A percentile compares a stretch with the other conserved stretches of the same genome.
These are phyloP conservation scores for Ceratosolen solmsi DNA, from an alignment of 1,140 invertebrate genomes.

Conservation along the genomic window DNA sequence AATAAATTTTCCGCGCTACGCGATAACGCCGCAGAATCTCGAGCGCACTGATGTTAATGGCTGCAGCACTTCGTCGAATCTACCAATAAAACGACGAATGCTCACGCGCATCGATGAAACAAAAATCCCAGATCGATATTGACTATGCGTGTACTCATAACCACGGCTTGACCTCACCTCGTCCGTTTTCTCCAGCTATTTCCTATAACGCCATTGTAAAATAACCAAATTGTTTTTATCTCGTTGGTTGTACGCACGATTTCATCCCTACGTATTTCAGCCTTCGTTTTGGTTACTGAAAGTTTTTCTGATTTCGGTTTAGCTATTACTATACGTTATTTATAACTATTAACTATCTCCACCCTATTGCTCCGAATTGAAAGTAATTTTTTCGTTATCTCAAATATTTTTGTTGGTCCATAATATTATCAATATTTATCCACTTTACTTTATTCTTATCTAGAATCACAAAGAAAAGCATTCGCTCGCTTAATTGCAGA, in stretches of 20 bases:
- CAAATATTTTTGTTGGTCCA: not conserved
- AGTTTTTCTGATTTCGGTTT: slow-evolving; percentile 9
- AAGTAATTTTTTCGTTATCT: not conserved
- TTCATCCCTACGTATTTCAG: not conserved
- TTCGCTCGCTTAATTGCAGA: too few relatives aligned
- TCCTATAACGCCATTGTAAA: not conserved
- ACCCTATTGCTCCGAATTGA: not conserved
- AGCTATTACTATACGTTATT: not conserved
- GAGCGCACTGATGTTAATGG: slow-evolving; percentile 61
- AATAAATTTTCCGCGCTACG: slow-evolving; percentile 65
- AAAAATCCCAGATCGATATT: slow-evolving; percentile 59
- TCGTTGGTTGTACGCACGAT: not conserved
- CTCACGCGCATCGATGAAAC: not conserved
- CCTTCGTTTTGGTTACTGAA: not conserved
- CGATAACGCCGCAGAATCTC: slow-evolving; percentile 57
- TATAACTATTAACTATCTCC: not conserved
- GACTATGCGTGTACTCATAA: not conserved
- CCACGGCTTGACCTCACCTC: not conserved
- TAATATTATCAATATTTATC: not conserved
- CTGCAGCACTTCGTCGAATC: slow-evolving; percentile 61
- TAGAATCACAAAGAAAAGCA: too few relatives aligned
- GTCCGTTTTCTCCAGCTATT: not conserved
- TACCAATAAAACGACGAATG: slow-evolving; percentile 63
- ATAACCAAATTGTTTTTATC: slow-evolving; percentile 33
- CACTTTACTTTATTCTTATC: not conserved